These are phyloP conservation scores for Vanessa atalanta DNA, from an alignment of 1,140 invertebrate genomes.

Conservation along the genomic window DNA sequence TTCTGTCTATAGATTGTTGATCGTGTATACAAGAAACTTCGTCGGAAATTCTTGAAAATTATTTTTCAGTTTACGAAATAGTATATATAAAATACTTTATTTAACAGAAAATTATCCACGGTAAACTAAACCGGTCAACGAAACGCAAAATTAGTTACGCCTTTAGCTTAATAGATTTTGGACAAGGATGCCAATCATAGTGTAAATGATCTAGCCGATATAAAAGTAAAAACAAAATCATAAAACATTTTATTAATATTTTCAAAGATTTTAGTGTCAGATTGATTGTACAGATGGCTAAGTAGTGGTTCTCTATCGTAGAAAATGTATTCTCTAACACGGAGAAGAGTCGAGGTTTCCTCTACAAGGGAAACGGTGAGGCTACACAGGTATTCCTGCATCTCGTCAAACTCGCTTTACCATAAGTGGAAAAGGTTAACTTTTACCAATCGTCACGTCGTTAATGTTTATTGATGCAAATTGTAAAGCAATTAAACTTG, in stretches of 20 bases:
- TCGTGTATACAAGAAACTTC: too few relatives aligned
- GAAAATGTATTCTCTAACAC: constrained; percentile 23
- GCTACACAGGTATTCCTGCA: constrained; percentile 15
- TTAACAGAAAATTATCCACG: too few relatives aligned
- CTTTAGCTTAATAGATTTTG: too few relatives aligned
- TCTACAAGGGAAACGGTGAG: constrained; percentile 28
- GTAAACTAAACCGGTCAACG: too few relatives aligned
- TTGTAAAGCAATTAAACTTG: background rate
- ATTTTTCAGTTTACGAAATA: too few relatives aligned
- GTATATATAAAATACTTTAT: too few relatives aligned
- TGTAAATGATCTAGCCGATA: too few relatives aligned
- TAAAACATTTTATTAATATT: background rate
- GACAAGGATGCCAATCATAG: too few relatives aligned
- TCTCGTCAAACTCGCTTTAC: constrained; percentile 33
- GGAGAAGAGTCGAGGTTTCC: constrained; percentile 6
- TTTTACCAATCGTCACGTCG: constrained; percentile 36
- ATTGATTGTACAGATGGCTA: background rate
- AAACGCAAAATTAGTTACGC: too few relatives aligned
- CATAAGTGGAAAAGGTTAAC: constrained; percentile 37
- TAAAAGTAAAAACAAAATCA: background rate
- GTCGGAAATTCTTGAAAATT: too few relatives aligned
- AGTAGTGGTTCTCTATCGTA: background rate
- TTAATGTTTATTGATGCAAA: constrained; percentile 11
- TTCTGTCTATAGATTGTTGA: too few relatives aligned
- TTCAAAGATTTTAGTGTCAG: background rate